These are phyloP conservation scores for Sebastes steindachneri DNA, from an alignment of 2,797 vertebrate genomes.

Conservation along the genomic window DNA sequence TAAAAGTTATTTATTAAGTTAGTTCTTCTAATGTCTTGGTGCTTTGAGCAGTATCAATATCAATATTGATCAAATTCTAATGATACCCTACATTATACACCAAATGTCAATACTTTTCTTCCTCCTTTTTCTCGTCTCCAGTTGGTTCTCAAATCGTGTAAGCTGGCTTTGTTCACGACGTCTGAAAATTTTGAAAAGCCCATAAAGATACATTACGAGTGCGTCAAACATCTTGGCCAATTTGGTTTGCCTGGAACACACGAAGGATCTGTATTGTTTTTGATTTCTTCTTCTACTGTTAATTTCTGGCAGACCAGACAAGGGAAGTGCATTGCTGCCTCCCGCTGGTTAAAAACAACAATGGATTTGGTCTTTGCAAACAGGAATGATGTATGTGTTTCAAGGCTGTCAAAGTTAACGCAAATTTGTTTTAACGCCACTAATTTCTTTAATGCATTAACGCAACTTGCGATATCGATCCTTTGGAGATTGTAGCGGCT, in stretches of 20 bases:
- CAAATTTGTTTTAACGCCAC: too few relatives aligned
- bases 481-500: too few relatives aligned
- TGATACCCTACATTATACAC: neutral
- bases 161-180: neutral
- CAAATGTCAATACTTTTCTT: neutral
- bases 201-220: neutral
- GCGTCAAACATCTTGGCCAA: neutral
- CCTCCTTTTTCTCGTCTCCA: neutral
- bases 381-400: neutral
- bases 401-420: too few relatives aligned
- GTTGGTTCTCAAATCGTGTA: neutral
- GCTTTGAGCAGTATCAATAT: neutral
- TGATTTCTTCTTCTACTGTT: neutral
- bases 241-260: neutral
- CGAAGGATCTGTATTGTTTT: neutral
- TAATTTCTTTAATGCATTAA: too few relatives aligned
- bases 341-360: neutral
- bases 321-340: neutral
- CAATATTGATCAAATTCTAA: neutral
- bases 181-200: neutral
- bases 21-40: neutral
- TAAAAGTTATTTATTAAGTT: neutral
- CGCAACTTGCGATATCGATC: too few relatives aligned
- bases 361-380: neutral
- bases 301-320: neutral